Base-by-base conservation (phyloP, 2,888 invertebrate genomes). In the Muschampia staudingeri region DNA sequence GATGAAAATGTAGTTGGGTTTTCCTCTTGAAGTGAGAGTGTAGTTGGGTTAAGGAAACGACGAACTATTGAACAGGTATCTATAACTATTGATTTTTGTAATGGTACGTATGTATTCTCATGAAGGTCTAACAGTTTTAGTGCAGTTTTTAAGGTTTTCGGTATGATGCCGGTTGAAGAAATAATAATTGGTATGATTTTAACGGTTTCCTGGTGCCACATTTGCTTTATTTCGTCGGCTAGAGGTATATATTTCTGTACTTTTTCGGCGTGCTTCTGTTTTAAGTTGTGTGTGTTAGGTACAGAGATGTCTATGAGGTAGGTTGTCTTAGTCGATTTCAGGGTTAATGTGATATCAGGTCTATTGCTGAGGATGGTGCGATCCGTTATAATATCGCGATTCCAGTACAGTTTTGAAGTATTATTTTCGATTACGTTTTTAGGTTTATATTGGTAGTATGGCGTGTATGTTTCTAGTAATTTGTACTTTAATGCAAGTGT, bases 401-500 rank as follows among this genome's bases (percentile, higher is more conserved):
- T 37, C 73, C 72, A 80, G 19, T 78, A 78, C 1, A 78, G 7
- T 71, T 78, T 78, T 2, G n/a, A 3, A 2, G 9, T 14, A 61
- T 16, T 78, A 56, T 71, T 78, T 71, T 78, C 78, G 25, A 78
- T 2, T 12, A 78, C 78, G n/a, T 48, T 44, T 56, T 78, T 78
- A 2, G 78, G 78, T 34, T 37, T 70, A 37, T 69, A 69, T 69
- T 69, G 69, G 19, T 69, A 69, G 40, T 61, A 76, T 4, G 76
- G 76, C 12, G 76, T 76, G 14, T 76, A 40, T 61, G 71, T 30
- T 4, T 73, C 42, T 14, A 72, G 9, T 11, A 79, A 34, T 93
- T 92, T 89, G 87, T 91, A 91, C 92, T 92, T 93, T 90, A 84
- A 88, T 90, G 91, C 91, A 70, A 78, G 72, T 65, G 30, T 42